Conservation (phyloP, 1,140 invertebrate species). For the Epicauta chinensis region DNA sequence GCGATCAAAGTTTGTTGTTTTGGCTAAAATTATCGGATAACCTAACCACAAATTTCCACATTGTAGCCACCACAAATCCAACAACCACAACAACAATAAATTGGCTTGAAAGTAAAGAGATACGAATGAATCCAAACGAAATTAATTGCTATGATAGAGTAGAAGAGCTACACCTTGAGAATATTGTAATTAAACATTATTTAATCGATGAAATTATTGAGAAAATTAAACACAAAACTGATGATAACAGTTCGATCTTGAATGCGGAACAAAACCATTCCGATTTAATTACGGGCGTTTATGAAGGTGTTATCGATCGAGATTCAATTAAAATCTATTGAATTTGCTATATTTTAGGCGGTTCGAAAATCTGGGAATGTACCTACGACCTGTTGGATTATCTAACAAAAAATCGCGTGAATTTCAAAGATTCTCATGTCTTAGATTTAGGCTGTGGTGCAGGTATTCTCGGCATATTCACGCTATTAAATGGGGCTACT, state of each 20-base stretch:
- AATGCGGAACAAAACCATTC: slow-evolving; percentile 61
- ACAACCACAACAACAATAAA: background rate
- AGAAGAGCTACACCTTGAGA: background rate
- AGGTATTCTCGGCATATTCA: slow-evolving; percentile 72
- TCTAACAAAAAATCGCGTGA: slow-evolving; percentile 45
- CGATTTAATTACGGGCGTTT: slow-evolving; percentile 63
- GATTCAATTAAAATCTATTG: slow-evolving; percentile 16
- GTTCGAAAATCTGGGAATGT: slow-evolving; percentile 86
- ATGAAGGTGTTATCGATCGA: slow-evolving; percentile 55
- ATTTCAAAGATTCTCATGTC: slow-evolving; percentile 50
- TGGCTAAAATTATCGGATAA: background rate
- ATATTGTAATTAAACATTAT: slow-evolving; percentile 1
- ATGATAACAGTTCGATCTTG: slow-evolving; percentile 42
- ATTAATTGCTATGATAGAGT: slow-evolving; percentile 1
- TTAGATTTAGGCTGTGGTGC: slow-evolving; percentile 84
- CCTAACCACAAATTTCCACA: slow-evolving; percentile 5
- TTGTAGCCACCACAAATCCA: background rate
- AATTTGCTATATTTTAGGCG: slow-evolving; percentile 51
- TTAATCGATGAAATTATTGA: background rate
- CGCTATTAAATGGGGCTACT: slow-evolving; percentile 55
- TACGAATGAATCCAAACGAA: slow-evolving; percentile 4
- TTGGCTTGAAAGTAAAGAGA: slow-evolving; percentile 20
- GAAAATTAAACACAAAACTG: background rate
- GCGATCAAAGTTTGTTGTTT: background rate
- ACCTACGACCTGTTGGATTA: slow-evolving; percentile 69